Evolutionary conservation across 2,888 invertebrate genomes (phyloP).

Genomic region (Eumacrocentrus americanus): DNA sequence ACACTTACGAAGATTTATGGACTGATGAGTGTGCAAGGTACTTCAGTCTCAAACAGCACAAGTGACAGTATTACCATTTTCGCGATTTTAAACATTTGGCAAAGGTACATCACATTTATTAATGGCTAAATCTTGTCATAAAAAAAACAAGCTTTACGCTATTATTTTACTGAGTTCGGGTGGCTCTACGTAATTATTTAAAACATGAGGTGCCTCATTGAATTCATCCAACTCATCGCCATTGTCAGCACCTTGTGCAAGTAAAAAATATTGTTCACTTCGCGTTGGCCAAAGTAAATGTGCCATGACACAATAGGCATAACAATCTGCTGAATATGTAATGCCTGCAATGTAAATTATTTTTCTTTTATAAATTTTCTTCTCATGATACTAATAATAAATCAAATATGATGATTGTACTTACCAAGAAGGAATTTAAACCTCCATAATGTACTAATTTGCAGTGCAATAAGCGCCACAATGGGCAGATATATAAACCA

Average conservation of each 20-base stretch:
- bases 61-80: slow-evolving; percentile 36
- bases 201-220: slow-evolving; percentile 87
- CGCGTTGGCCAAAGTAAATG: slow-evolving; percentile 95
- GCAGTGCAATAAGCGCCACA: slow-evolving; percentile 89
- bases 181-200: slow-evolving; percentile 66
- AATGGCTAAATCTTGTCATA: slow-evolving; percentile 27
- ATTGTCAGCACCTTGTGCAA: slow-evolving; percentile 66
- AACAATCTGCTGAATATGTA: slow-evolving; percentile 92
- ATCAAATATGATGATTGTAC: slow-evolving; percentile 40
- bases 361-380: neutral
- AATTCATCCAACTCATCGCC: slow-evolving; percentile 87
- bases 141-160: slow-evolving; percentile 45
- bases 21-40: slow-evolving; percentile 44
- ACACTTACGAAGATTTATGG: slow-evolving; percentile 22
- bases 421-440: slow-evolving; percentile 90
- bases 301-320: slow-evolving; percentile 94
- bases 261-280: slow-evolving; percentile 87
- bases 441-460: slow-evolving; percentile 94
- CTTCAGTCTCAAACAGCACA: slow-evolving; percentile 57
- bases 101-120: slow-evolving; percentile 52
- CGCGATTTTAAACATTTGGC: slow-evolving; percentile 46
- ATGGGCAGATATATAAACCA: slow-evolving; percentile 98
- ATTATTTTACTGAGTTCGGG: slow-evolving; percentile 59
- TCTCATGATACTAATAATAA: slow-evolving; percentile 1
- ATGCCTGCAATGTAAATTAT: slow-evolving; percentile 72